Base-by-base conservation (phyloP, 1,140 invertebrate genomes). In the Solen grandis region DNA sequence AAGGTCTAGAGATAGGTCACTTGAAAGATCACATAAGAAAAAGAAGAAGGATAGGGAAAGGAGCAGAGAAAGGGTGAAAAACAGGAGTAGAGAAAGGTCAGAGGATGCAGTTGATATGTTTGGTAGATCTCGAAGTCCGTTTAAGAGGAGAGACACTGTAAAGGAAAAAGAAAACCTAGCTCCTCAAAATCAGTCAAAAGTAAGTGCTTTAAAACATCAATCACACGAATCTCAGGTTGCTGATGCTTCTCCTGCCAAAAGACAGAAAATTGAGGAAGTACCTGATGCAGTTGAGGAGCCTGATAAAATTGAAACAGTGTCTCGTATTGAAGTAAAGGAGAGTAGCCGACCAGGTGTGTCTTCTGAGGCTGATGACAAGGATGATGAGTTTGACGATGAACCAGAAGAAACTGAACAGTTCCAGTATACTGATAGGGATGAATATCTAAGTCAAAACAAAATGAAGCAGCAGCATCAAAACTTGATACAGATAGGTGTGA, bases 11-110 rank as follows among this genome's bases (percentile, higher is more conserved):
- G 16, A 73, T 70, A 50, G 86, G 35, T 66, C 63, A 35, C 16
- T 38, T 35, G 27, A 31, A 35, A 29, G 63, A 35, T 66, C 63
- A 33, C 27, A 88, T 25, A 90, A 90, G 73, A 88, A 85, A 52
- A 89, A 90, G 38, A 88, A 91, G 54, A 88, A 89, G 57, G 60
- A 77, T 52, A 60, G 62, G 52, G 78, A 79, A 55, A 84, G 89
- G 89, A 75, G 88, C 81, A 88, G 69, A 50, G 27, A 55, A 82
- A 88, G 69, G 50, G 22, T 41, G 14, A 66, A 60, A 33, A 55
- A 50, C 74, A 84, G 59, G 81, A 81, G 8, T 81, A 81, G 77
- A 63, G 78, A 77, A 80, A 85, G 75, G 36, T 84, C 70, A 27
- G 59, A 50, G 25, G 77, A 70, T 63, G 54, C 52, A 16, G 70